These are phyloP conservation scores for Perithous albicinctus DNA, from an alignment of 2,888 invertebrate species.

Conservation along the genomic window DNA sequence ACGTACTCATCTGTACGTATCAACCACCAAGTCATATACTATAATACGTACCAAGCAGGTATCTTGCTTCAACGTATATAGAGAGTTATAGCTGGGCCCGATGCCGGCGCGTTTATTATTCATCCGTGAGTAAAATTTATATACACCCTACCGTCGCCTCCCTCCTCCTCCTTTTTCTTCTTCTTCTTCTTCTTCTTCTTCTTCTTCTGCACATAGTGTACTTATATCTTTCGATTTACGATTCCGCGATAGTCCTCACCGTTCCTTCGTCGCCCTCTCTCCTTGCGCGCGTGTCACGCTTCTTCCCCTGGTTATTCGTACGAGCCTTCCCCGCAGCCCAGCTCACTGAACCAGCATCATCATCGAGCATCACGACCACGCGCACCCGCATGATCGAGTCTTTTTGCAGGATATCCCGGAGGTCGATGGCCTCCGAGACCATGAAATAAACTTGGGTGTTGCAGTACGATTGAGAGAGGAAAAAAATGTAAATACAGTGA, in stretches of 20 bases:
- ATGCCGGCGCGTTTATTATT: slow-evolving; percentile 77
- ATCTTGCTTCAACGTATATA: slow-evolving; percentile 52
- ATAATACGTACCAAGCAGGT: slow-evolving; percentile 48
- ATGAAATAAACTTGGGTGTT: slow-evolving; percentile 22
- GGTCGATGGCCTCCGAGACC: slow-evolving; percentile 57
- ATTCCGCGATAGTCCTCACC: slow-evolving; percentile 68
- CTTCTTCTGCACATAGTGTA: slow-evolving; percentile 52
- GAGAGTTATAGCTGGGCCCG: slow-evolving; percentile 56
- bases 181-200: slow-evolving; percentile 15
- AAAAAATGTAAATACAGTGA: neutral
- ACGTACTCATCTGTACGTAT: slow-evolving; percentile 9
- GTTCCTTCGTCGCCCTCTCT: slow-evolving; percentile 43
- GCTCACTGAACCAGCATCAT: slow-evolving; percentile 52
- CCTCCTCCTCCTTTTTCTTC: slow-evolving; percentile 24
- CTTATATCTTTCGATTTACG: slow-evolving; percentile 74
- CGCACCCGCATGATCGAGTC: slow-evolving; percentile 36
- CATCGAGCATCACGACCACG: slow-evolving; percentile 45
- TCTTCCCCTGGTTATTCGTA: slow-evolving; percentile 46
- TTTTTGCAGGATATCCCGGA: slow-evolving; percentile 50
- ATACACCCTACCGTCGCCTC: slow-evolving; percentile 73
- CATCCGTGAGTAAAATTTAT: slow-evolving; percentile 78
- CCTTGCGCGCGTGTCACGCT: slow-evolving; percentile 49
- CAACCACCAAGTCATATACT: slow-evolving; percentile 31
- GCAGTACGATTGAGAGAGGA: neutral
- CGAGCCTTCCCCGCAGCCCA: slow-evolving; percentile 40